Conservation (phyloP, 1,140 invertebrate genomes). For the Drosophila gunungcola region DNA sequence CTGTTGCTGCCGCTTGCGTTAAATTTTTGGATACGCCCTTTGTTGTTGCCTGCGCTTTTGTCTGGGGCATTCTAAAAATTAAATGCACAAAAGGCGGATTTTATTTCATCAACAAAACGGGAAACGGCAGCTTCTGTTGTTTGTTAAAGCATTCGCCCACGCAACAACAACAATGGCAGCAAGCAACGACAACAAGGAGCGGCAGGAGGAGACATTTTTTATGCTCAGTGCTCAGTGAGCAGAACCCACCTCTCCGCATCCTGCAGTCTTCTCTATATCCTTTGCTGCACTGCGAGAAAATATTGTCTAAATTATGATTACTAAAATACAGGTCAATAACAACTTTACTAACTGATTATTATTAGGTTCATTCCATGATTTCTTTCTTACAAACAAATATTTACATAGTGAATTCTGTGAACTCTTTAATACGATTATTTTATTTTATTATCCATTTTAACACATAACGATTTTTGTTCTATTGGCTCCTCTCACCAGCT, state of each 20-base stretch:
- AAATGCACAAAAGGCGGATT: conserved; percentile 83
- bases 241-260: neutral
- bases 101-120: conserved; percentile 83
- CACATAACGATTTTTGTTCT: too few relatives aligned
- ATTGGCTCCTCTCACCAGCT: too few relatives aligned
- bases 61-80: conserved; percentile 80
- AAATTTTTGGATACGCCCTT: conserved; percentile 76
- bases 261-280: conserved; percentile 2
- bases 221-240: conserved; percentile 45
- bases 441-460: too few relatives aligned
- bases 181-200: conserved; percentile 17
- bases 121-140: conserved; percentile 81
- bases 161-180: conserved; percentile 51
- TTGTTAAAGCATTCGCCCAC: conserved; percentile 79
- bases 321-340: too few relatives aligned
- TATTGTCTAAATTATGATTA: too few relatives aligned
- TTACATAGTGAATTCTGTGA: too few relatives aligned
- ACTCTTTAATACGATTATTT: too few relatives aligned
- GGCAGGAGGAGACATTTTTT: conserved; percentile 69
- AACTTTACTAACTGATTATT: too few relatives aligned
- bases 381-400: too few relatives aligned
- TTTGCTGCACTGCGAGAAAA: conserved; percentile 3
- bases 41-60: conserved; percentile 79
- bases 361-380: too few relatives aligned
- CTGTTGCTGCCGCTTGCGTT: conserved; percentile 48